Percentiles rank a stretch among this genome's conserved stretches.
Conservation (phyloP, 2,113 vertebrate genomes). For the Bubo blakistoni region DNA sequence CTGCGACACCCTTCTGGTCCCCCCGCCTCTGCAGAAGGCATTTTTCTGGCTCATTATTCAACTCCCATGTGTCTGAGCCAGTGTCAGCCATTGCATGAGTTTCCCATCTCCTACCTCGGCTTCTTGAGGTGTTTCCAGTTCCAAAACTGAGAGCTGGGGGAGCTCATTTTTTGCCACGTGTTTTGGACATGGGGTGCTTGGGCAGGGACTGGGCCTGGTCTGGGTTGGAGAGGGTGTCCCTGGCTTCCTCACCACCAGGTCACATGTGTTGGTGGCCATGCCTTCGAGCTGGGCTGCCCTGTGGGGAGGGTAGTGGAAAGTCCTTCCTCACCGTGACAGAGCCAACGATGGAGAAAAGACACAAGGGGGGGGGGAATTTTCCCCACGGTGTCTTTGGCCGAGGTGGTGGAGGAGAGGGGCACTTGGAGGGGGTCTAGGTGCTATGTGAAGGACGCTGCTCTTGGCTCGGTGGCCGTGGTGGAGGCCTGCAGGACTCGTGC, state of each 20-base stretch:
- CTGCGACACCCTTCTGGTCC: neutral
- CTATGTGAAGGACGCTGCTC: neutral
- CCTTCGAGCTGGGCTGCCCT: neutral
- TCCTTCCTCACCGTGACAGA: neutral
- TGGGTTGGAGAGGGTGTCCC: neutral
- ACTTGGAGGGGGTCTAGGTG: neutral
- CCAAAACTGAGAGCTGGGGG: neutral
- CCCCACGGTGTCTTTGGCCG: neutral
- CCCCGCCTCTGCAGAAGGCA: neutral
- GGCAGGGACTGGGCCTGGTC: no score
- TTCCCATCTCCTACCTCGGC: neutral
- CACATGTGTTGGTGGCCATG: neutral
- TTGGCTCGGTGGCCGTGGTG: neutral
- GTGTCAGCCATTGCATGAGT: accelerated
- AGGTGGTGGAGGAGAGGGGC: neutral
- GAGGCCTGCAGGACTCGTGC: neutral
- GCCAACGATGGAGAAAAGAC: neutral
- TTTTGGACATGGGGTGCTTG: neutral
- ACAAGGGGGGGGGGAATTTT: neutral
- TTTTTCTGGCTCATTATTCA: neutral
- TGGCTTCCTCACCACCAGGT: neutral
- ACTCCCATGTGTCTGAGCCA: neutral
- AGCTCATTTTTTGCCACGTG: accelerated
- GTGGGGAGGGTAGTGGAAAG: neutral
- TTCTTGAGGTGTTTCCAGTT: neutral